A percentile compares a stretch with the other conserved stretches of the same genome.
Conservation (phyloP, 2,797 vertebrate species). For the Melanotaenia parkinsoni region DNA sequence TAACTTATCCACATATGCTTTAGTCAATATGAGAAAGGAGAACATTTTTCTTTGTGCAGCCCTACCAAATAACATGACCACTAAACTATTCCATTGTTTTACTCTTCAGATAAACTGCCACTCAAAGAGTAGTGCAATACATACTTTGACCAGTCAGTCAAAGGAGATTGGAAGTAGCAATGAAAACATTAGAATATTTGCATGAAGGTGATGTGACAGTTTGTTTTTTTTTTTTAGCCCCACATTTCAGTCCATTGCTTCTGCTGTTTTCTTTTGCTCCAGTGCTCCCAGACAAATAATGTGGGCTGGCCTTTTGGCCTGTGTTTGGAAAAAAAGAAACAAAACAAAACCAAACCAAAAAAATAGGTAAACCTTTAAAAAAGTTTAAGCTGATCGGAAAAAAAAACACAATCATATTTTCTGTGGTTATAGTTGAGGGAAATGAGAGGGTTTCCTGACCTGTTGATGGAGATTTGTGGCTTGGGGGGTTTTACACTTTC, state of each 20-base stretch:
- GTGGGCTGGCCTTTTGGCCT: conserved; percentile 60
- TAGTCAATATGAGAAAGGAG: conserved; percentile 60
- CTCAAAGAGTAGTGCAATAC: conserved; percentile 5
- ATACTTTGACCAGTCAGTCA: conserved; percentile 36
- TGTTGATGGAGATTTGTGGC: conserved; percentile 67
- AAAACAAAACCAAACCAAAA: conserved; percentile 41
- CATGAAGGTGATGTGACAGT: conserved; percentile 21
- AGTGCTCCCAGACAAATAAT: conserved; percentile 62
- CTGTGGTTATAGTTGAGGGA: conserved; percentile 58
- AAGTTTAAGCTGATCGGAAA: conserved; percentile 61
- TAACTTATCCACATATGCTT: conserved; percentile 64
- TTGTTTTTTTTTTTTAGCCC: conserved; percentile 5
- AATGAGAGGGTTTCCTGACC: conserved; percentile 53
- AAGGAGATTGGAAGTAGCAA: conserved; percentile 5
- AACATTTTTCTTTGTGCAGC: conserved; percentile 35
- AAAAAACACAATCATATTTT: conserved; percentile 64
- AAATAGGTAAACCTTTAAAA: not conserved
- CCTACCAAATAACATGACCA: conserved; percentile 41
- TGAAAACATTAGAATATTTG: conserved; percentile 30
- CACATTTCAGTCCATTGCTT: conserved; percentile 32
- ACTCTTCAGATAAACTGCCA: conserved; percentile 31
- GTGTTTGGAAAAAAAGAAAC: conserved; percentile 53
- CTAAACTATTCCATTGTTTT: conserved; percentile 36
- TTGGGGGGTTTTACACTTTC: conserved; percentile 64
- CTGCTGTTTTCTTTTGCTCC: conserved; percentile 56